Base-by-base conservation (phyloP, 2,888 invertebrate species). In the Petrophora chlorosata region DNA sequence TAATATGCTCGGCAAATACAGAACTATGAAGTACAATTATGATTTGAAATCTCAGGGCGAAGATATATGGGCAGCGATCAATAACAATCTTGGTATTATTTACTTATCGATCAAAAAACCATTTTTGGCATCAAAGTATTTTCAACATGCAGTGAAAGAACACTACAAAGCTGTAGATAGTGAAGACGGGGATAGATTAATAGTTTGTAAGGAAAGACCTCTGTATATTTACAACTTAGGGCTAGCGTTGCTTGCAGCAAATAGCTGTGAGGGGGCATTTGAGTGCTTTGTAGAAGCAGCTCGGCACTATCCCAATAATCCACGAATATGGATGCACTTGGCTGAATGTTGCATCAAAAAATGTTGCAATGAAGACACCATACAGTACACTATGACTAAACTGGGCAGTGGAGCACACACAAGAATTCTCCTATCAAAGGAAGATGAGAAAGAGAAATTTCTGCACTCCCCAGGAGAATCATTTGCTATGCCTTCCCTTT, bases 331-430 rank as follows among this genome's bases (percentile, higher is more conserved):
- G 98, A 88, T 98, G 46, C 92, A 98, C 65, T 90, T 99, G 67
- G 98, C 98, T 0, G 99, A 99, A 82, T 97, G 98, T 73, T 97
- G 97, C 77, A 95, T 97, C 30, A 93, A 92, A 65, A 92, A 92
- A 69, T 92, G 94, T 65, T 93, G 93, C 70, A 86, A 87, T 56
- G 92, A 92, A 61, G 91, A 92, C 73, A 71, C 74, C 3, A 79
- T 85, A 44, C 85, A 88, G 50, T 85, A 85, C 26, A 79, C 82
- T 3, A 84, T 89, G 0, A 87, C 85, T 53, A 89, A 88, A 61
- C 59, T 91, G 10, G 90, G 91, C 7, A 85, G 83, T 51, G 89
- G 90, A 8, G 67, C 86, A n/a, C 90, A 91, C 51, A 82, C 86
- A 5, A 81, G 86, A 44, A 73, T 88, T 13, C 65, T 88, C 34